A percentile compares a stretch with the other conserved stretches of the same genome.
Conservation (phyloP, 2,888 invertebrate genomes). For the Eilema depressum region DNA sequence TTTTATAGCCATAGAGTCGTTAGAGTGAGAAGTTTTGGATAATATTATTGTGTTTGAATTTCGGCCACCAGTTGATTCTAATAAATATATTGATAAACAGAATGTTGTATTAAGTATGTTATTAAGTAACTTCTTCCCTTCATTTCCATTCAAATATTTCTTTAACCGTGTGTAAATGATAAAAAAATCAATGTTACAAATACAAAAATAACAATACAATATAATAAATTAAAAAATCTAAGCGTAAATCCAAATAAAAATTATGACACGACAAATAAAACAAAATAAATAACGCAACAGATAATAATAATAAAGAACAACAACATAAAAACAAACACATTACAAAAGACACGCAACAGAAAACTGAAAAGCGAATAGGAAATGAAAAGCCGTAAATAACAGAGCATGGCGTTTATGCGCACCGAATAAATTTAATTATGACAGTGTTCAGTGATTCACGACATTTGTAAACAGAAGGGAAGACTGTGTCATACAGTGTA, state of each 20-base stretch:
- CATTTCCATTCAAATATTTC: neutral
- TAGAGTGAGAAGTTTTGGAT: too few species aligned
- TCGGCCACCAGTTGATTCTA: too few species aligned
- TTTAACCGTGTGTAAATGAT: neutral
- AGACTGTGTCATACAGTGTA: constrained; percentile 22
- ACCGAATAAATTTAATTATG: constrained; percentile 77
- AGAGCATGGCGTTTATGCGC: constrained; percentile 67
- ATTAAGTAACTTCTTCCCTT: too few species aligned
- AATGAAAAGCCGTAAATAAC: constrained; percentile 73
- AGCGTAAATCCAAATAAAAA: neutral
- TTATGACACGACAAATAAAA: neutral
- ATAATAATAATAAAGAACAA: constrained; percentile 22
- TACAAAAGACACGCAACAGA: constrained; percentile 54
- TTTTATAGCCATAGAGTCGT: too few species aligned
- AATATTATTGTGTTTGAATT: too few species aligned
- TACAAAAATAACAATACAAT: neutral
- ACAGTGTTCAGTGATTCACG: constrained; percentile 62
- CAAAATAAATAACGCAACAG: constrained; percentile 10
- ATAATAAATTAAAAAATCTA: neutral
- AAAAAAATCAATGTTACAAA: neutral
- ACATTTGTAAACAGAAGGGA: constrained; percentile 42
- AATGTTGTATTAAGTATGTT: too few species aligned
- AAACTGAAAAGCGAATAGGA: constrained; percentile 66
- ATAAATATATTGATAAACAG: too few species aligned
- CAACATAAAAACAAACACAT: constrained; percentile 38